Conservation (phyloP, 2,797 vertebrate genomes). For the Lacerta bilineata region DNA sequence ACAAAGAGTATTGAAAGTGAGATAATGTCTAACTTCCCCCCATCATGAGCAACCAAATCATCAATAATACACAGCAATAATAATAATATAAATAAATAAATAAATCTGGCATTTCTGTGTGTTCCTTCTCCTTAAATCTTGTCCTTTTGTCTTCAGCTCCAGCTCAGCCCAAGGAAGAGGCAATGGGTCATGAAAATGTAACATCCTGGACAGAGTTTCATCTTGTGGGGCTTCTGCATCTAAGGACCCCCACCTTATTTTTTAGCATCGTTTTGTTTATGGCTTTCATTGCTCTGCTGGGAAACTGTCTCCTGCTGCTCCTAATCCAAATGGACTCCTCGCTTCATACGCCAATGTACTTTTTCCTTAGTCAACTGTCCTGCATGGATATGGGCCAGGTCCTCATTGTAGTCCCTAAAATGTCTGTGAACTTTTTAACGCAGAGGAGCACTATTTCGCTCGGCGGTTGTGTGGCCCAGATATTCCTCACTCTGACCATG, state of each 20-base stretch:
- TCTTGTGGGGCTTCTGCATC: constrained; percentile 8
- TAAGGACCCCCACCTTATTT: constrained; percentile 1
- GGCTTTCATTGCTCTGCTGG: neutral
- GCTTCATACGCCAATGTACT: constrained; percentile 22
- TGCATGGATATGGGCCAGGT: constrained; percentile 22
- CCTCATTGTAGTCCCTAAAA: constrained; percentile 17
- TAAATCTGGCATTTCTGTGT: neutral
- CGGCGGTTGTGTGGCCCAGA: constrained; percentile 30
- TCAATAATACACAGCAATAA: too few species aligned
- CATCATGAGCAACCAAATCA: too few species aligned
- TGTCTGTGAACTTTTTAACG: neutral
- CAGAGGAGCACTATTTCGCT: constrained; percentile 27
- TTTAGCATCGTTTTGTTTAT: neutral
- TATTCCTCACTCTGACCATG: constrained; percentile 37
- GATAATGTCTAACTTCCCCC: too few species aligned
- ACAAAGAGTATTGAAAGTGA: too few species aligned
- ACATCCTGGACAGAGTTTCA: constrained; percentile 25
- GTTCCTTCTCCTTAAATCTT: neutral
- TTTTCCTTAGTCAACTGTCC: constrained; percentile 29
- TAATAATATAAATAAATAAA: too few species aligned
- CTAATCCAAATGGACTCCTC: constrained; percentile 9
- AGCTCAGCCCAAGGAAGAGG: neutral
- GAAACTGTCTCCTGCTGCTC: constrained; percentile 9
- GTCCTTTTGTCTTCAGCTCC: neutral
- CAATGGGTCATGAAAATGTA: neutral